phyloP scores from a whole-genome alignment of 35 echinoderm and acorn worm genomes.

The Apostichopus japonicus region DNA sequence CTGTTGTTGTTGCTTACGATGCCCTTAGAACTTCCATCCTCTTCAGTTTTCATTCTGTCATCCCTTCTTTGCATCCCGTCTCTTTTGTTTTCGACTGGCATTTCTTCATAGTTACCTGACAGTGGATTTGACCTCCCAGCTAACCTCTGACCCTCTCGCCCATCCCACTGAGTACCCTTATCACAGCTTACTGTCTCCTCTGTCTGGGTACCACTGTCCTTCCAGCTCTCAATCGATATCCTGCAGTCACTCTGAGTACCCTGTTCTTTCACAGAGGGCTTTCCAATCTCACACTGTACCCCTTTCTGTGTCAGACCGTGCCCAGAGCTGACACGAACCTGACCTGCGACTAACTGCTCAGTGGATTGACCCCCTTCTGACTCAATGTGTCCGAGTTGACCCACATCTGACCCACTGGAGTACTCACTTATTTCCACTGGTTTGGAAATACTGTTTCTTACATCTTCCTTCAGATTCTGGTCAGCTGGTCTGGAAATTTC shows the following conservation, averaged over 20 bases:
- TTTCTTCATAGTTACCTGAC: background rate
- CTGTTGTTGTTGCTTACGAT: too few relatives aligned
- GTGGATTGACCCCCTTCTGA: background rate
- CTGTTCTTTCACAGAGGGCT: constrained; percentile 13
- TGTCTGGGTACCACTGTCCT: background rate
- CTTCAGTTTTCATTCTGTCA: background rate
- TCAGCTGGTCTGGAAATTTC: too few relatives aligned
- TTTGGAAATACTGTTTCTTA: too few relatives aligned
- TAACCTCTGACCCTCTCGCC: background rate
- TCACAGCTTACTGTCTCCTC: background rate
- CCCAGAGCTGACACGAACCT: background rate
- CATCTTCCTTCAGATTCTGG: too few relatives aligned
- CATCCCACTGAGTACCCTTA: background rate
- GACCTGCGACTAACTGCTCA: background rate
- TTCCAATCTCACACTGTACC: background rate
- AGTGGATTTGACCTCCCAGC: background rate
- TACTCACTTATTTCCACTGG: too few relatives aligned
- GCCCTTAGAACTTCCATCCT: too few relatives aligned
- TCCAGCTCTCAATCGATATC: background rate
- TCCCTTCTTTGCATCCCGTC: background rate
- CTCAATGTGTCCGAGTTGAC: background rate
- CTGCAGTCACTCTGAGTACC: background rate
- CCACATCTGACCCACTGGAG: background rate
- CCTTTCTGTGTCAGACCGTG: background rate
- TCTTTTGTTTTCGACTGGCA: background rate